Percentiles rank a stretch among this genome's conserved stretches.
phyloP scores from a whole-genome alignment of 2,888 invertebrate species.

The Drosophila gaucha region DNA sequence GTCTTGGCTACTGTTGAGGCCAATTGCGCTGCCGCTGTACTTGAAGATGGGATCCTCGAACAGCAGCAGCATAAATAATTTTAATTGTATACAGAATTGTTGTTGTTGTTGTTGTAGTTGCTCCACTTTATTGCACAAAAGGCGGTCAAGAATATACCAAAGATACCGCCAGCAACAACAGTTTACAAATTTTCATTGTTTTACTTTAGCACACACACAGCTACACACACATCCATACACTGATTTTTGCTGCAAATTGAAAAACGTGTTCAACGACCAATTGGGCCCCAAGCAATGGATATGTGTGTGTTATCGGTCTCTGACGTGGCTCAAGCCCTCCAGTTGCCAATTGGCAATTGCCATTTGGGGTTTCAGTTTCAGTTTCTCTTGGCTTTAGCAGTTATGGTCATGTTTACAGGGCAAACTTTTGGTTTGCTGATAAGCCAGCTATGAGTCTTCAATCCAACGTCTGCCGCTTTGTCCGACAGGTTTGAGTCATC shows the following conservation, averaged over 20 bases:
- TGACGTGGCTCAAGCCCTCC: conserved; percentile 21
- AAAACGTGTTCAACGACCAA: conserved; percentile 77
- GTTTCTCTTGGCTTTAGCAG: conserved; percentile 16
- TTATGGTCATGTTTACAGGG: conserved; percentile 45
- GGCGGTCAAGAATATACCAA: conserved; percentile 53
- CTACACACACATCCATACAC: conserved; percentile 4
- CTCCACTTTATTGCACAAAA: conserved; percentile 62
- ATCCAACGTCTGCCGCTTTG: not conserved
- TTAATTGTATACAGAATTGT: conserved; percentile 68
- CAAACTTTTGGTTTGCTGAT: conserved; percentile 71
- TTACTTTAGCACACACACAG: conserved; percentile 16
- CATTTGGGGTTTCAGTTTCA: conserved; percentile 16
- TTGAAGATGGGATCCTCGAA: conserved; percentile 63
- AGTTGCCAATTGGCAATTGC: conserved; percentile 24
- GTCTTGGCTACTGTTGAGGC: conserved; percentile 56
- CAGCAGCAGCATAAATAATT: conserved; percentile 62
- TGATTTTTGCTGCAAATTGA: conserved; percentile 40
- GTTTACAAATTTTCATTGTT: conserved; percentile 45
- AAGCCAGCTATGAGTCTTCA: conserved; percentile 30
- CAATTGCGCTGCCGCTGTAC: conserved; percentile 57
- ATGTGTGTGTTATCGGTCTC: conserved; percentile 33
- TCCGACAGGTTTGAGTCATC: conserved; percentile 52
- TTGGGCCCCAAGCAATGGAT: conserved; percentile 16
- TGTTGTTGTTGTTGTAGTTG: not conserved
- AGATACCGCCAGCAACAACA: conserved; percentile 26